phyloP scores from a whole-genome alignment of 92 coral and sea anemone species.

The Heliopora coerulea region DNA sequence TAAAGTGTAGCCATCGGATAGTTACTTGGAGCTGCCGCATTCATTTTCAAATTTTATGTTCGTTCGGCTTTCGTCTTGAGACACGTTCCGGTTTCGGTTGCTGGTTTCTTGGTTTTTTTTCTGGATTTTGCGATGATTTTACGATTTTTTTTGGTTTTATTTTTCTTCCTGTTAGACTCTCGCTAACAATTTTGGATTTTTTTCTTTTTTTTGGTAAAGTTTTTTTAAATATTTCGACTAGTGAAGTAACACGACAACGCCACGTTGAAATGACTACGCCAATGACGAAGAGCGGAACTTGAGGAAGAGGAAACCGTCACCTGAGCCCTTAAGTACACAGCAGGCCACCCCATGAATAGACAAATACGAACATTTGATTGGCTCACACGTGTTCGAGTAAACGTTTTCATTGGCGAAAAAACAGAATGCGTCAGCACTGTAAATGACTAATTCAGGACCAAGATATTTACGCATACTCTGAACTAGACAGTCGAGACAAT shows the following conservation, averaged over 20 bases:
- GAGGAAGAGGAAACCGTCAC: conserved; percentile 9
- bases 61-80: conserved; percentile 54
- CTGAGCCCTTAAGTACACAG: conserved; percentile 18
- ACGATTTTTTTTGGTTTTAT: conserved; percentile 68
- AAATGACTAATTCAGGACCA: too few relatives aligned
- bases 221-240: conserved; percentile 60
- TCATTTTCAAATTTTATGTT: conserved; percentile 77
- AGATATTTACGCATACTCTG: too few relatives aligned
- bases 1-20: conserved; percentile 93
- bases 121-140: conserved; percentile 59
- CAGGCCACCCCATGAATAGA: conserved; percentile 34
- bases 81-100: conserved; percentile 2
- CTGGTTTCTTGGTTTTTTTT: conserved; percentile 48
- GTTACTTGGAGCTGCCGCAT: conserved; percentile 74
- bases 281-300: conserved; percentile 25
- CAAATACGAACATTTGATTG: conserved; percentile 3
- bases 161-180: conserved; percentile 34
- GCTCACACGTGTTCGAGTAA: too few relatives aligned
- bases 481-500: too few relatives aligned
- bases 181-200: conserved; percentile 59
- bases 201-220: conserved; percentile 73
- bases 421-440: too few relatives aligned
- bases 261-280: conserved; percentile 39
- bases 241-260: background rate
- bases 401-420: too few relatives aligned